Evolutionary conservation across 2,113 vertebrate species (phyloP), one percentile per base, ranked within the genome.

Genomic region (Anarhynchus alexandrinus): DNA sequence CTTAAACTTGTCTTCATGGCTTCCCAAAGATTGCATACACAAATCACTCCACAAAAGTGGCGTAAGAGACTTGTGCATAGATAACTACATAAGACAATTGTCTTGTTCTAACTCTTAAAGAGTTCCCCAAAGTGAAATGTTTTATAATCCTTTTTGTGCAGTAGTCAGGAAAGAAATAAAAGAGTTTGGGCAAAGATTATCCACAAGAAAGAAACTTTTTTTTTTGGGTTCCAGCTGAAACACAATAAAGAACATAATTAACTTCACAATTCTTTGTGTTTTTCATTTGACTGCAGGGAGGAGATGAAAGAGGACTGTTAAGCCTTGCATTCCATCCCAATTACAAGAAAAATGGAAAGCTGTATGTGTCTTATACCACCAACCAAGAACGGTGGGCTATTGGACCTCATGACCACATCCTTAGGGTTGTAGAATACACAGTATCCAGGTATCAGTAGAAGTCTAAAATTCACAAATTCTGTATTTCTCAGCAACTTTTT

Each of bases 311-410:
- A 98, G 99, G 99, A 96, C 98, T 99, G 98, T 98, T 99, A 98
- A 99, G 99, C 98, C 98, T 99, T 98, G 99, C 99, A 99, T 99
- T 99, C 99, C 99, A 99, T 98, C 99, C 99, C 99, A 99, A 99
- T 99, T 99, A 99, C 98, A 99, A 99, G 99, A 99, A 99, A 99
- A 99, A 99, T 98, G 99, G 99, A 98, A 99, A 99, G 98, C 98
- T 99, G 92, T 99, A 99, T 97, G 98, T 99, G 98, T 99, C 99
- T 98, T 99, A 99, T 97, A 99, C 99, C 98, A 99, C 99, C 98
- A 99, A 99, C 99, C 99, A 99, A 97, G 99, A 99, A 87, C 99
- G 99, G 95, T 99, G 99, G 99, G 99, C 99, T 86, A 99, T 99
- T 38, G 99, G 99, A 97, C 99, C 99, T 95, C 99, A 99, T 91